Evolutionary conservation across 1,140 invertebrate genomes (phyloP), one percentile per base, ranked within the genome.

Genomic region (Lucilia cuprina): DNA sequence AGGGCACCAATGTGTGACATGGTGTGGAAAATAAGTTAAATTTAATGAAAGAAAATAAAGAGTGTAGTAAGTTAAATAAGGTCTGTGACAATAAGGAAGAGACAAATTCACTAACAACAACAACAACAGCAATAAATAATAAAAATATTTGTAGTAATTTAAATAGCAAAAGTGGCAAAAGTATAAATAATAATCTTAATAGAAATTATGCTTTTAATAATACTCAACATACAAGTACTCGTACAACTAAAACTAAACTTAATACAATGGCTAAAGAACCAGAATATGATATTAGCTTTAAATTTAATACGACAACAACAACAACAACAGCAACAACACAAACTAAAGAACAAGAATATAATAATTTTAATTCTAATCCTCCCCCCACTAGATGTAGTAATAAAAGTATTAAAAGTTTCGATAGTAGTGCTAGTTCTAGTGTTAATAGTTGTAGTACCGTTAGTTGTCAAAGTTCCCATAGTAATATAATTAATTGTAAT

Each of bases 1-100:
- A 89, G 86, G 90, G 89, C 82, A 91, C 90, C 49, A 86, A 90
- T 85, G 90, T 91, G 88, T 91, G 90, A 91, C 90, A 91, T 91
- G 88, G 90, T 78, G 41, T 34, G 35, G 70, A 13, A 34, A 65
- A 80, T 30, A 30, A 30, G 25, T 30, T 30, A 3, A 30, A 30
- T 30, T 30, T 30, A 13, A 13, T 47, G 14, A 41, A 41, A 41
- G 7, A 41, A 41, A 34, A 74, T 13, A 74, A 83, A 10, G 21
- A 83, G 50, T 74, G 82, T 83, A 60, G 82, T 70, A 30, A 83
- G 65, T 50, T 83, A n/a, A 30, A 83, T 19, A 65, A 82, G 34
- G 14, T 65, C 74, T n/a, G 2, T 14, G 49, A 77, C 60, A 70
- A 35, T 60, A 84, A 84, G 14, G 8, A 70, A 60, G 10, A 8